Evolutionary conservation across 2,888 invertebrate genomes (phyloP).

Genomic region (Cabera pusaria): DNA sequence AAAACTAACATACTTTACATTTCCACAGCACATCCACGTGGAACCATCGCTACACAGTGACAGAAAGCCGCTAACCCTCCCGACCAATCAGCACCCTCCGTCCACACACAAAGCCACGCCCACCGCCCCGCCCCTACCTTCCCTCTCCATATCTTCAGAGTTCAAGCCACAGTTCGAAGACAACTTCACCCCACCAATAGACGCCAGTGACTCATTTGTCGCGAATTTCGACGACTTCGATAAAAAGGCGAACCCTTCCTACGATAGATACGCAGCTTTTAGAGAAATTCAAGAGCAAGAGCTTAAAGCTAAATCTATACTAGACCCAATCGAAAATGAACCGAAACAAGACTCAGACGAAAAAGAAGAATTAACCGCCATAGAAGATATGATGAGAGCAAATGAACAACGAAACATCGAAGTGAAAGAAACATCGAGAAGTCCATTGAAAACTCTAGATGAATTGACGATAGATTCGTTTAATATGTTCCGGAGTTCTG

Average conservation of each 20-base stretch:
- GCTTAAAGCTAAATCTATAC: slow-evolving; percentile 74
- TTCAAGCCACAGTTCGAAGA: slow-evolving; percentile 86
- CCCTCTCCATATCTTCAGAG: slow-evolving; percentile 38
- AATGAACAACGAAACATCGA: slow-evolving; percentile 54
- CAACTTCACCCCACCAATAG: slow-evolving; percentile 78
- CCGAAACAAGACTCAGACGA: slow-evolving; percentile 66
- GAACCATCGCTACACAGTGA: slow-evolving; percentile 52
- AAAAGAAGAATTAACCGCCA: slow-evolving; percentile 61
- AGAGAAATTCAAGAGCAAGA: slow-evolving; percentile 92
- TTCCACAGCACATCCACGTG: slow-evolving; percentile 65
- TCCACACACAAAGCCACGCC: slow-evolving; percentile 34
- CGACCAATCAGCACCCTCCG: slow-evolving; percentile 27
- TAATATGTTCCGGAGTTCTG: slow-evolving; percentile 70
- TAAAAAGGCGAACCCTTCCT: slow-evolving; percentile 80
- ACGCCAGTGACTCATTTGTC: slow-evolving; percentile 81
- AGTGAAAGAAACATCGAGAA: slow-evolving; percentile 54
- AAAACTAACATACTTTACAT: neutral
- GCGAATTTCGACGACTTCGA: slow-evolving; percentile 87
- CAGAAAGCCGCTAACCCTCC: slow-evolving; percentile 37
- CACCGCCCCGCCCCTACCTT: slow-evolving; percentile 31
- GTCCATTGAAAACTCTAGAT: slow-evolving; percentile 68
- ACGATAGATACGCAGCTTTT: slow-evolving; percentile 94
- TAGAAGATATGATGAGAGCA: slow-evolving; percentile 56
- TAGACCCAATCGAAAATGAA: slow-evolving; percentile 57
- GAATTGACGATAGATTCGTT: slow-evolving; percentile 69